phyloP scores from a whole-genome alignment of 2,113 vertebrate species.

The Scartelaos histophorus region DNA sequence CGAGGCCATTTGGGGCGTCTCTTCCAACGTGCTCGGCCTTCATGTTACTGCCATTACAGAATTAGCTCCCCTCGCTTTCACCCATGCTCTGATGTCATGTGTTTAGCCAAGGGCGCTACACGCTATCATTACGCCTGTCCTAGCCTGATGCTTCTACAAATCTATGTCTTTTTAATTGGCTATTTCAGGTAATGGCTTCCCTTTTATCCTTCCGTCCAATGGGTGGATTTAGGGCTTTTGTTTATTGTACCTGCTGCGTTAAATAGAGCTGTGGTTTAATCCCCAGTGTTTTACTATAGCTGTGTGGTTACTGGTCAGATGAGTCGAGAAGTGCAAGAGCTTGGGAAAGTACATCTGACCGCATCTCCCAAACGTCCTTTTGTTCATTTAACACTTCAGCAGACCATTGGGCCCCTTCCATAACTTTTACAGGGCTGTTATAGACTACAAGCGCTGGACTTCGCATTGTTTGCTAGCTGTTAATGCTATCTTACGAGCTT shows the following conservation, averaged over 20 bases:
- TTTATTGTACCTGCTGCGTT: conserved; percentile 78
- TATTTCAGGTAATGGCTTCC: conserved; percentile 48
- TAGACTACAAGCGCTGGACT: conserved; percentile 60
- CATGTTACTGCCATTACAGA: conserved; percentile 30
- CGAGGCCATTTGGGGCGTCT: conserved; percentile 22
- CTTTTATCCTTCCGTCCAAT: conserved; percentile 60
- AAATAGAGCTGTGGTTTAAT: conserved; percentile 69
- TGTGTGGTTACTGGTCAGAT: conserved; percentile 62
- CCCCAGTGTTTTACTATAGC: conserved; percentile 66
- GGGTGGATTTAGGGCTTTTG: conserved; percentile 61
- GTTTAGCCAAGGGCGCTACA: conserved; percentile 42
- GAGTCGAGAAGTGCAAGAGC: conserved; percentile 53
- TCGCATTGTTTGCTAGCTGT: conserved; percentile 46
- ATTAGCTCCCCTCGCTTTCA: conserved; percentile 36
- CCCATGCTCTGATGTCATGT: conserved; percentile 37
- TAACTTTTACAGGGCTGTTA: conserved; percentile 71
- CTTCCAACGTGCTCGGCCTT: conserved; percentile 36
- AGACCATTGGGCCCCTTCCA: conserved; percentile 43
- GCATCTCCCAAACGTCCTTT: conserved; percentile 39
- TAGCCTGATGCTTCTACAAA: conserved; percentile 34
- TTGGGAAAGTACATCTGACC: conserved; percentile 48
- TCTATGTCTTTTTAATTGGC: conserved; percentile 40
- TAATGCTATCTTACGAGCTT: conserved; percentile 52
- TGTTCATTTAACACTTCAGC: conserved; percentile 51
- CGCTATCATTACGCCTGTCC: conserved; percentile 52